Evolutionary conservation across 2,888 invertebrate species (phyloP).

Genomic region (Chaitophorus viminalis): DNA sequence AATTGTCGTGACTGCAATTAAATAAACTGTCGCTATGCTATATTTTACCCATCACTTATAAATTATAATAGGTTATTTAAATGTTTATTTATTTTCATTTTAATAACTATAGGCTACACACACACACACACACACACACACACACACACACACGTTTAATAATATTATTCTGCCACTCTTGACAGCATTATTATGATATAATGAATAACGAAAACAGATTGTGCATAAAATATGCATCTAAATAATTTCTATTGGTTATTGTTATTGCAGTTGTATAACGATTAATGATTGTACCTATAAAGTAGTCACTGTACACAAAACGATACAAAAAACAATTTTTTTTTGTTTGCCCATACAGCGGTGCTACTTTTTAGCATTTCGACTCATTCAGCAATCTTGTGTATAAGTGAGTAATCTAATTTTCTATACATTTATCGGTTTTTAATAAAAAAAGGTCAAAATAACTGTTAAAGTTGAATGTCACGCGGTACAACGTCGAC

Average conservation of each 20-base stretch:
- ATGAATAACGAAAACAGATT: slow-evolving; percentile 25
- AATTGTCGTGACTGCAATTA: slow-evolving; percentile 27
- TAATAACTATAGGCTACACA: slow-evolving; percentile 4
- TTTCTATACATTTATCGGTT: background rate
- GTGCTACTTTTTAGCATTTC: background rate
- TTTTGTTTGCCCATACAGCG: background rate
- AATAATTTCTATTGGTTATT: slow-evolving; percentile 4
- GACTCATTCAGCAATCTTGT: background rate
- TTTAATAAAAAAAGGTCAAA: slow-evolving; percentile 9
- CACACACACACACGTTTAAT: too few relatives aligned
- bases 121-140: too few relatives aligned
- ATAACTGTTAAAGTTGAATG: background rate
- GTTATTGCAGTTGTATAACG: background rate
- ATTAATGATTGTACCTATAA: too few relatives aligned
- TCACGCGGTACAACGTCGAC: background rate
- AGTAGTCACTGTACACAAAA: background rate
- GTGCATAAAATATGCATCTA: background rate
- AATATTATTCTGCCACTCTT: slow-evolving; percentile 43
- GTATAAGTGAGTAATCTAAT: background rate
- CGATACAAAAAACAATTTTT: background rate
- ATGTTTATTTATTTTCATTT: slow-evolving; percentile 30
- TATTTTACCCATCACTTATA: slow-evolving; percentile 41
- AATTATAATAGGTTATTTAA: slow-evolving; percentile 31
- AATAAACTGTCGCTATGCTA: slow-evolving; percentile 27
- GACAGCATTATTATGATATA: slow-evolving; percentile 21